phyloP scores from a whole-genome alignment of 1,140 invertebrate genomes.

The Temnothorax longispinosus region DNA sequence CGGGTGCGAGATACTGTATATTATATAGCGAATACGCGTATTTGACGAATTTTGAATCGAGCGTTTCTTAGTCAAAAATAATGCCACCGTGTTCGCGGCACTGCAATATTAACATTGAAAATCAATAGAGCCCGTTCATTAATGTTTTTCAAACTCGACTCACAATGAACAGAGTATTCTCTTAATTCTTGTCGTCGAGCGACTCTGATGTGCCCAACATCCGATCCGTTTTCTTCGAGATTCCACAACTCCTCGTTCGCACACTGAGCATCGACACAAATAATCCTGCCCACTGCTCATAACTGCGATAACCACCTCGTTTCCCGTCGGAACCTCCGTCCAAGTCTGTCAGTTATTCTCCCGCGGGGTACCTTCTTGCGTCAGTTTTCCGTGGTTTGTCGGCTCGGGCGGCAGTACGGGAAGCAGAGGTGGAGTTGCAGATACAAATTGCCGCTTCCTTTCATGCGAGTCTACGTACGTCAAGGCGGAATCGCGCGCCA shows the following conservation, averaged over 20 bases:
- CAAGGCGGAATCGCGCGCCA: constrained; percentile 25
- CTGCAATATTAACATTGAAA: constrained; percentile 9
- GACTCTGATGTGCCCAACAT: neutral
- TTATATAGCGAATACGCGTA: constrained; percentile 11
- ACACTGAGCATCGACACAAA: neutral
- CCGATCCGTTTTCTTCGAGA: neutral
- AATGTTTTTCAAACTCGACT: neutral
- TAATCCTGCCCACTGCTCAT: constrained; percentile 7
- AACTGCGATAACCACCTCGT: constrained; percentile 23
- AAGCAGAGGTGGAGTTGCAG: constrained; percentile 44
- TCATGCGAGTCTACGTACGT: constrained; percentile 50
- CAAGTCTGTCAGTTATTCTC: constrained; percentile 26
- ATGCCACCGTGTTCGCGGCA: too few species aligned
- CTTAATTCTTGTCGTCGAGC: neutral
- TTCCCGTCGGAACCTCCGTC: constrained; percentile 14
- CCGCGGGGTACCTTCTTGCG: constrained; percentile 19
- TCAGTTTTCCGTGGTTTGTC: constrained; percentile 44
- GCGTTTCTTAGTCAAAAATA: neutral
- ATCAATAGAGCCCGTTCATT: neutral
- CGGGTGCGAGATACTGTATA: constrained; percentile 53
- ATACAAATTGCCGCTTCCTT: constrained; percentile 61
- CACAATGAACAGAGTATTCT: neutral
- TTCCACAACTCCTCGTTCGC: neutral
- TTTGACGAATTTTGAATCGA: constrained; percentile 1
- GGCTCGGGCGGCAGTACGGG: neutral